Base-by-base conservation (phyloP, 2,888 invertebrate genomes). In the Amphipyra berbera region DNA sequence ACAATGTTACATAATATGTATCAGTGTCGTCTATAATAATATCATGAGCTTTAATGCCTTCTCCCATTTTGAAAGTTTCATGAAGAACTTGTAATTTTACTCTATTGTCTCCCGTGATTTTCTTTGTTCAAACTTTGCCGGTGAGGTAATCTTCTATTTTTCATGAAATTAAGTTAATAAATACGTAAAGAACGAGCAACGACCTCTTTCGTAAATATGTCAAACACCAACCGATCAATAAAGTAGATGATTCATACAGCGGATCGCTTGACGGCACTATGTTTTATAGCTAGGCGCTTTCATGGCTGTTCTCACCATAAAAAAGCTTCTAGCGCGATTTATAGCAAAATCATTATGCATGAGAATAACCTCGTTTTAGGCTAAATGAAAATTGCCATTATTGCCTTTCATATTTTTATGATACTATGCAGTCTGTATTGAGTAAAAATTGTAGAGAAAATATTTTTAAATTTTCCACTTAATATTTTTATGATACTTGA, bases 181-280 rank as follows among this genome's bases (percentile, higher is more conserved):
- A 55, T 27, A 50, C 0, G 1, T 4, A 45, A 15, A 14, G 27
- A 45, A 35, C 21, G 14, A 15, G n/a, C 73, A 55, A 66, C 70
- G 79, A 78, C 81, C 78, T 73, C 76, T 79, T 81, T 80, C 65
- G 61, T 76, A 66, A 73, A 76, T 7, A 71, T 78, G 81, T 64
- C 78, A 76, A 76, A 81, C 56, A 75, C 61, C 62, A 66, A 61
- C 61, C 58, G 79, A 83, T 85, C 83, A 78, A 83, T 83, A 78
- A 54, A 67, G 68, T 65, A 68, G 76, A 79, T 76, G 80, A 78
- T 68, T 74, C 64, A 74, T 56, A 56, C 7, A 12, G 40, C 30
- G 44, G 15, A 30, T 50, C 44, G 41, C 37, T 13, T 33, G 52
- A 45, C 42, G 40, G 38, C 48, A 52, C 54, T 69, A 46, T 53